Percentiles rank a stretch among this genome's conserved stretches.
phyloP scores from a whole-genome alignment of 2,797 vertebrate genomes.

The Girardinus metallicus region DNA sequence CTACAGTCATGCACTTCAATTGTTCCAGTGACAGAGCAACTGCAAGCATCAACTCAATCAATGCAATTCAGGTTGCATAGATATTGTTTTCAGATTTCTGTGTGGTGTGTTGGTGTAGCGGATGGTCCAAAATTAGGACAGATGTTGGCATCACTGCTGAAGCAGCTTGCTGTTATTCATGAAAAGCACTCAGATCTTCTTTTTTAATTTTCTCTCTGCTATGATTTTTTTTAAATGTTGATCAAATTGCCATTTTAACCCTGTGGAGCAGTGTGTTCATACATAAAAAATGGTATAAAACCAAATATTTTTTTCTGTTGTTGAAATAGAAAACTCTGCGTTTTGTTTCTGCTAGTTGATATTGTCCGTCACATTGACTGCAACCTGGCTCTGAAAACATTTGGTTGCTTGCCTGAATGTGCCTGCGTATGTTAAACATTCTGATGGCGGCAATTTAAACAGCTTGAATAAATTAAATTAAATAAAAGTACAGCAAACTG shows the following conservation, averaged over 20 bases:
- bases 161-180: conserved; percentile 40
- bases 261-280: conserved; percentile 1
- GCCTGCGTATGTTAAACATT: background rate
- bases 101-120: conserved; percentile 2
- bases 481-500: background rate
- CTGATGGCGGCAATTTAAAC: background rate
- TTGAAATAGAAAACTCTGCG: background rate
- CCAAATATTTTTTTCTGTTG: conserved; percentile 6
- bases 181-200: conserved; percentile 24
- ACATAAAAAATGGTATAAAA: conserved; percentile 14
- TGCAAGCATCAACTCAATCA: conserved; percentile 26
- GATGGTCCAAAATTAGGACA: conserved; percentile 20
- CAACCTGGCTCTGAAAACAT: background rate
- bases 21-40: conserved; percentile 24
- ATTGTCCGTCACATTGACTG: background rate
- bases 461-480: too few relatives aligned
- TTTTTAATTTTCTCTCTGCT: background rate
- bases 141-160: conserved; percentile 16
- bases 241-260: conserved; percentile 26
- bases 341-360: background rate
- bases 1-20: conserved; percentile 23
- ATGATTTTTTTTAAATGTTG: conserved; percentile 43
- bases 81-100: conserved; percentile 15
- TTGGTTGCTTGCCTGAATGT: background rate
- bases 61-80: conserved; percentile 22